Conservation (phyloP, 2,113 vertebrate genomes). For the Odobenus rosmarus region DNA sequence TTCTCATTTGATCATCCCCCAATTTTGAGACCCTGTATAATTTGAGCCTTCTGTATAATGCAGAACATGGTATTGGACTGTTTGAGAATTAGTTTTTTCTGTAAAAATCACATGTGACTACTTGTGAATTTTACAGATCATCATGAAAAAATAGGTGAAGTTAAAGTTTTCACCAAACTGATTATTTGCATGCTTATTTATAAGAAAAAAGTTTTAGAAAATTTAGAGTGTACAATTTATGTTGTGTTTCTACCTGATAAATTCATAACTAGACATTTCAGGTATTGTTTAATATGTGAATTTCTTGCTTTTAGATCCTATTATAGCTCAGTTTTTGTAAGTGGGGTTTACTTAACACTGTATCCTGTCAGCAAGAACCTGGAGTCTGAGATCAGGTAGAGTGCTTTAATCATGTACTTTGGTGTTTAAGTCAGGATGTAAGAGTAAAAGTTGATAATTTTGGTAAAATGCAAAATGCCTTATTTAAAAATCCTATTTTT, state of each 20-base stretch:
- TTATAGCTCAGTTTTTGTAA: not conserved
- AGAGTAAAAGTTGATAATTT: not conserved
- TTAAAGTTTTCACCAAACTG: not conserved
- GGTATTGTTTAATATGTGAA: not conserved
- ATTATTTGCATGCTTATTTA: constrained; percentile 19
- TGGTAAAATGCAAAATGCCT: not conserved
- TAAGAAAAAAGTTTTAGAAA: constrained; percentile 25
- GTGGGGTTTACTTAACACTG: not conserved
- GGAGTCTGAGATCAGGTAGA: not conserved
- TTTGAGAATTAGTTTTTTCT: not conserved
- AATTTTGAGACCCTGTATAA: not conserved
- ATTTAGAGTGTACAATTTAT: not conserved
- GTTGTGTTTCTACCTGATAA: not conserved
- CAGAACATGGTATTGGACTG: not conserved
- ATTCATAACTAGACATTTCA: not conserved
- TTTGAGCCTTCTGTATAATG: not conserved
- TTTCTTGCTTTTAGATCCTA: not conserved
- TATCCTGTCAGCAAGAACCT: not conserved
- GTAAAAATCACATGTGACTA: constrained; percentile 15
- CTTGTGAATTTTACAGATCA: constrained; percentile 34
- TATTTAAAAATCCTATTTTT: not conserved
- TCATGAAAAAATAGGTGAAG: constrained; percentile 18
- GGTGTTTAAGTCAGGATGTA: not conserved
- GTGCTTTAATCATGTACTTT: not conserved
- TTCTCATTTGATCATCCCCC: not conserved